phyloP scores from a whole-genome alignment of 2,113 vertebrate species.

The Rhagologus leucostigma region DNA sequence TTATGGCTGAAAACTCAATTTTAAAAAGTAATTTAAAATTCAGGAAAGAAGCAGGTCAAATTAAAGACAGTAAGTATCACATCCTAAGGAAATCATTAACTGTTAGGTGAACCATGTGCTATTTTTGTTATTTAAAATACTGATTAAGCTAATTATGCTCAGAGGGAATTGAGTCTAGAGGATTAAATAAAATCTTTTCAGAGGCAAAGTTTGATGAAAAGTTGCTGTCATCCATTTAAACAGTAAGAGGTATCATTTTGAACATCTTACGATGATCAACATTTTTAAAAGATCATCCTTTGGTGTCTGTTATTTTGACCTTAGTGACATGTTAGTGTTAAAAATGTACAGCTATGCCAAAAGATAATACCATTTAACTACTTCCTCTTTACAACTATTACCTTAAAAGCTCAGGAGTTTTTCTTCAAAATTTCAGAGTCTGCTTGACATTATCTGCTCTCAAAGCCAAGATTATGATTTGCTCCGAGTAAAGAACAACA shows the following conservation, averaged over 20 bases:
- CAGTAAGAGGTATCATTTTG: neutral
- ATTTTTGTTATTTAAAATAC: conserved; percentile 31
- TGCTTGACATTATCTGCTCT: neutral
- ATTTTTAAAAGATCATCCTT: neutral
- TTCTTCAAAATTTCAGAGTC: neutral
- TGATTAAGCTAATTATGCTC: conserved; percentile 15
- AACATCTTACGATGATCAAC: neutral
- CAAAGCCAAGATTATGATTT: neutral
- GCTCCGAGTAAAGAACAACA: neutral
- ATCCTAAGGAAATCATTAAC: conserved; percentile 14
- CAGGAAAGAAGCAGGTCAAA: neutral
- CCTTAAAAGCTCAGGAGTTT: neutral
- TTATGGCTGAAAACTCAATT: neutral
- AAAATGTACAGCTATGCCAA: neutral
- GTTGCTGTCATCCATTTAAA: neutral
- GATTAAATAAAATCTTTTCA: neutral
- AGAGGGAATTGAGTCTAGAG: neutral
- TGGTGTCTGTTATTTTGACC: neutral
- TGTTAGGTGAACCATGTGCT: neutral
- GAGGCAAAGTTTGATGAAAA: neutral
- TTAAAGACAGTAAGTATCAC: neutral
- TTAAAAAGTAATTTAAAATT: neutral
- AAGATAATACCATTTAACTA: neutral
- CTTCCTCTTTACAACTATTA: neutral
- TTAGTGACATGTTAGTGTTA: neutral